Conservation (phyloP, 2,888 invertebrate species). For the Camponotus fellah region DNA sequence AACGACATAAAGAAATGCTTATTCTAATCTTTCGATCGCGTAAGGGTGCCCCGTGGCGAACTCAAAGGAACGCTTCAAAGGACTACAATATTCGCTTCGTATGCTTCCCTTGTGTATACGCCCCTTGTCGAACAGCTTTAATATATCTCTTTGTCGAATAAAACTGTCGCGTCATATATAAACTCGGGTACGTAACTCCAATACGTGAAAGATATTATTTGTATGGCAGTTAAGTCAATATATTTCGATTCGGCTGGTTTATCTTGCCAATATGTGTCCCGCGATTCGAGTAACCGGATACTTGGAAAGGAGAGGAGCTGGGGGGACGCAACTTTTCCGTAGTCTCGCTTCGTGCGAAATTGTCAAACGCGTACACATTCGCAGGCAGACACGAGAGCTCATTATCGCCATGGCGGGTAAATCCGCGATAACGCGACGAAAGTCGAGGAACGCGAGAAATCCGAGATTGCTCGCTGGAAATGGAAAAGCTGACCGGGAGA, state of each 20-base stretch:
- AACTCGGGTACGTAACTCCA: conserved; percentile 6
- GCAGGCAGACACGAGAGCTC: conserved; percentile 34
- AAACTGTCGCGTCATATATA: conserved; percentile 32
- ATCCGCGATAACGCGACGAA: conserved; percentile 27
- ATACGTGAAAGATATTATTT: background rate
- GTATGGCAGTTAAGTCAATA: conserved; percentile 42
- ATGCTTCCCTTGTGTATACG: conserved; percentile 3
- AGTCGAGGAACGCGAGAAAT: conserved; percentile 15
- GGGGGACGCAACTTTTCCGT: background rate
- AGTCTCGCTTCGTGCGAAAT: conserved; percentile 26
- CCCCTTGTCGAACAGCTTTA: background rate
- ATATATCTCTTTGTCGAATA: conserved; percentile 35
- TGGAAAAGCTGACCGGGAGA: conserved; percentile 27
- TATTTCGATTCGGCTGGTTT: conserved; percentile 49
- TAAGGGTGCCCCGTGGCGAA: conserved; percentile 2
- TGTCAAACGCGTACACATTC: conserved; percentile 40
- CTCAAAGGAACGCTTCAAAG: conserved; percentile 8
- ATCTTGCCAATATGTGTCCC: conserved; percentile 57
- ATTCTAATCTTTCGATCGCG: conserved; percentile 10
- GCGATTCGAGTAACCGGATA: conserved; percentile 58
- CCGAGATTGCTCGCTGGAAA: conserved; percentile 18
- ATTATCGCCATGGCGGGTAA: conserved; percentile 32
- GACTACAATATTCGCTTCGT: conserved; percentile 10
- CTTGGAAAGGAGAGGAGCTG: background rate
- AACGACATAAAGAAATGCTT: conserved; percentile 17